Percentiles rank a stretch among this genome's conserved stretches.
Conservation (phyloP, 2,888 invertebrate genomes). For the Drosophila neoperkinsi region DNA sequence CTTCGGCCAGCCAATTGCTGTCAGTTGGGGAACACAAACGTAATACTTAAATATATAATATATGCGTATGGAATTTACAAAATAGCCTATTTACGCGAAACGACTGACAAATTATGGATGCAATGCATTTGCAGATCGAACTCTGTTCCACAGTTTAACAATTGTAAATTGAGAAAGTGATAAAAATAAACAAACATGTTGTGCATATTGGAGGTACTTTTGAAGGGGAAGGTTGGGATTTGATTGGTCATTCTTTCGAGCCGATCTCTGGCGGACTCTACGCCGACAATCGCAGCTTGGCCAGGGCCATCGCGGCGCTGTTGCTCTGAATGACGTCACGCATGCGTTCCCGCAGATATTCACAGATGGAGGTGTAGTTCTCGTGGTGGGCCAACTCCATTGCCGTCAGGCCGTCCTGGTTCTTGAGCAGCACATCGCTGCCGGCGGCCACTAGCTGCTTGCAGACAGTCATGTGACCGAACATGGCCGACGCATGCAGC, state of each 20-base stretch:
- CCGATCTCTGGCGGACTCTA: constrained; percentile 31
- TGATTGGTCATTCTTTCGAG: constrained; percentile 28
- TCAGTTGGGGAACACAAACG: not conserved
- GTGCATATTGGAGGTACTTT: constrained; percentile 69
- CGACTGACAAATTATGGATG: constrained; percentile 1
- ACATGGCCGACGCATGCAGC: constrained; percentile 95
- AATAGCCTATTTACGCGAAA: constrained; percentile 53
- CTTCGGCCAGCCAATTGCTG: not conserved
- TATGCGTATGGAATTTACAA: constrained; percentile 39
- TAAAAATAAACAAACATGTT: constrained; percentile 57
- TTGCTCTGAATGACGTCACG: constrained; percentile 66
- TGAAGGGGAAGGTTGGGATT: constrained; percentile 57
- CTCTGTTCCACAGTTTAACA: constrained; percentile 33
- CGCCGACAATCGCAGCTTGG: constrained; percentile 58
- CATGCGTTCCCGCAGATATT: constrained; percentile 83
- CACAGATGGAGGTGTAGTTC: constrained; percentile 84
- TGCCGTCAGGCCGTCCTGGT: constrained; percentile 90
- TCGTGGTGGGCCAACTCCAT: constrained; percentile 87
- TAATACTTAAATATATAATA: constrained; percentile 12
- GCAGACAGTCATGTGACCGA: constrained; percentile 93
- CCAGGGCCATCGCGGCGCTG: constrained; percentile 50
- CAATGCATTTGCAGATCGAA: constrained; percentile 1
- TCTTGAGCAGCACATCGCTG: constrained; percentile 89
- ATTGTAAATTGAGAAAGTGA: constrained; percentile 6
- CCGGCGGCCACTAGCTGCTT: constrained; percentile 91